These are phyloP conservation scores for Fopius arisanus DNA, from an alignment of 1,140 invertebrate species.

Conservation along the genomic window DNA sequence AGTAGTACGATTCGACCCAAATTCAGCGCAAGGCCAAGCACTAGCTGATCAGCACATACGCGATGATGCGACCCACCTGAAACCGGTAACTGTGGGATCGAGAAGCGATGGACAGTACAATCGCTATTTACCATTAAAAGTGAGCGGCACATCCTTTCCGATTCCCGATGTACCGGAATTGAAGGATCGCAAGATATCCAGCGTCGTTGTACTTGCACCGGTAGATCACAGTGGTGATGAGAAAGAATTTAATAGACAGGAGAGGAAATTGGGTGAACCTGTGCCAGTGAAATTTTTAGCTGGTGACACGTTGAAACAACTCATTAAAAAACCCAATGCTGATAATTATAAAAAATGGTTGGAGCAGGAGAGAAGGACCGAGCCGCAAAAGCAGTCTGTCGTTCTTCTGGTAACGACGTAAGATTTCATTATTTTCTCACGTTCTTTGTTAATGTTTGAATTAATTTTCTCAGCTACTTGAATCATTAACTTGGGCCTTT, in stretches of 20 bases:
- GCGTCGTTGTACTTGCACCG: constrained; percentile 83
- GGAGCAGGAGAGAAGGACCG: constrained; percentile 76
- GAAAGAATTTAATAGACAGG: constrained; percentile 41
- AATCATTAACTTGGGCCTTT: neutral
- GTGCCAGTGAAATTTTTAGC: constrained; percentile 65
- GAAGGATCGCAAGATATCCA: constrained; percentile 77
- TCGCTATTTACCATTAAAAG: constrained; percentile 82
- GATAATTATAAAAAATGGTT: constrained; percentile 84
- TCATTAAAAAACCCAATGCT: constrained; percentile 76
- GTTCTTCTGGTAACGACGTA: constrained; percentile 81
- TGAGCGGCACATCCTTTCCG: constrained; percentile 83
- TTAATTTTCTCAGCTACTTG: constrained; percentile 23
- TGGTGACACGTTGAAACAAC: constrained; percentile 76
- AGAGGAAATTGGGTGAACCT: constrained; percentile 56
- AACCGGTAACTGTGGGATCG: constrained; percentile 76
- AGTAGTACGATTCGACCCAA: constrained; percentile 81
- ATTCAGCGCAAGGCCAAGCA: constrained; percentile 74
- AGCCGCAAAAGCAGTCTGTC: constrained; percentile 78
- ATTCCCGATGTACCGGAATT: constrained; percentile 78
- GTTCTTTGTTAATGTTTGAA: constrained; percentile 4
- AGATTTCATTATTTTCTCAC: constrained; percentile 53
- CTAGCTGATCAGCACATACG: constrained; percentile 77
- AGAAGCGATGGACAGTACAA: constrained; percentile 72
- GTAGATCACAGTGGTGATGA: constrained; percentile 71
- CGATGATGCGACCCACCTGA: constrained; percentile 75